Evolutionary conservation across 2,888 invertebrate genomes (phyloP).

Genomic region (Campoplex nolae): DNA sequence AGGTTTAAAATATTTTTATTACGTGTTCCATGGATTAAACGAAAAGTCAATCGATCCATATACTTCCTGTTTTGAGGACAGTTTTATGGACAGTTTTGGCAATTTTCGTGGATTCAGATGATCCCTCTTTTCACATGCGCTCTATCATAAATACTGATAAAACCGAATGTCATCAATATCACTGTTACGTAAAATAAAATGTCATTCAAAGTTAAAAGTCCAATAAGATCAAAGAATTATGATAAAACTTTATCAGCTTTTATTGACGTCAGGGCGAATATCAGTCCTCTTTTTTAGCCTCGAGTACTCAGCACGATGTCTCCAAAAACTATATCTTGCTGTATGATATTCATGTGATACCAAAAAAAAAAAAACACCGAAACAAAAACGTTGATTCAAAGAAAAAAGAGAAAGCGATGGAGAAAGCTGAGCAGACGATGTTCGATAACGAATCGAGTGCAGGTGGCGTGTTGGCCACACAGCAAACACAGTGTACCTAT

Average conservation of each 20-base stretch:
- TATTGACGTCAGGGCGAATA: neutral
- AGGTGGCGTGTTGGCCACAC: slow-evolving; percentile 47
- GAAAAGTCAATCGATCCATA: slow-evolving; percentile 54
- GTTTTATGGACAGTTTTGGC: neutral
- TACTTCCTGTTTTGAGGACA: neutral
- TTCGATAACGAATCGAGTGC: slow-evolving; percentile 59
- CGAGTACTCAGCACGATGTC: neutral
- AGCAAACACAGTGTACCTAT: slow-evolving; percentile 54
- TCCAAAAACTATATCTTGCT: slow-evolving; percentile 6
- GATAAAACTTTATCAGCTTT: neutral
- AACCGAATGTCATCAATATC: neutral
- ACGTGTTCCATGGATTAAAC: slow-evolving; percentile 54
- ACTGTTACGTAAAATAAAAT: neutral
- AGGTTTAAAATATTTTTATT: slow-evolving; percentile 59
- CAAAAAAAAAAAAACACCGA: neutral
- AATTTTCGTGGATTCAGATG: neutral
- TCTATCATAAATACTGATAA: neutral
- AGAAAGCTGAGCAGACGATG: slow-evolving; percentile 51
- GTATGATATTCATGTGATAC: slow-evolving; percentile 18
- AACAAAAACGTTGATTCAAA: slow-evolving; percentile 21
- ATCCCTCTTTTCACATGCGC: neutral
- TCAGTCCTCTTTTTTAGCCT: neutral
- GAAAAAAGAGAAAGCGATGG: slow-evolving; percentile 3
- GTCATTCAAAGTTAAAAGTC: neutral
- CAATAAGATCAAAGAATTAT: neutral